Conservation (phyloP, 2,113 vertebrate genomes). For the Genyomyrus donnyi region DNA sequence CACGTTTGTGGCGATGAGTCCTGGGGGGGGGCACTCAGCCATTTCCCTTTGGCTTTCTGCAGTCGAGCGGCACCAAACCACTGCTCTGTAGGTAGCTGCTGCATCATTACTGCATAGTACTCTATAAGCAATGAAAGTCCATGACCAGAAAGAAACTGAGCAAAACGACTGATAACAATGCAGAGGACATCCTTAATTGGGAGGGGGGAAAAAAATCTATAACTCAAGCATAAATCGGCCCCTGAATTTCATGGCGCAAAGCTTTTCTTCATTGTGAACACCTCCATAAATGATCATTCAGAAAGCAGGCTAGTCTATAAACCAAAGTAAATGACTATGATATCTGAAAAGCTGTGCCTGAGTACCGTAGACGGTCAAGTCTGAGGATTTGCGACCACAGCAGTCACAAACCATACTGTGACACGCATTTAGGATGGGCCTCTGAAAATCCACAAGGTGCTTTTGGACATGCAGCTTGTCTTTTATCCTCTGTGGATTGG, state of each 20-base stretch:
- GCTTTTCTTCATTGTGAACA: background rate
- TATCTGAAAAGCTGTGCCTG: background rate
- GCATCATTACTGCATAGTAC: slow-evolving; percentile 9
- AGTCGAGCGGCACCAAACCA: slow-evolving; percentile 4
- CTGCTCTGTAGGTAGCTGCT: background rate
- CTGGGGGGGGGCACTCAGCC: background rate
- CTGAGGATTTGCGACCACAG: background rate
- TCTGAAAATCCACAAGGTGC: background rate
- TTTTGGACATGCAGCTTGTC: background rate
- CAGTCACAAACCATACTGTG: background rate
- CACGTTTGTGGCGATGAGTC: slow-evolving; percentile 9
- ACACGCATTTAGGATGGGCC: background rate
- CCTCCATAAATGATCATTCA: background rate
- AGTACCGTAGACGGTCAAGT: background rate
- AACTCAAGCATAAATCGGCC: background rate
- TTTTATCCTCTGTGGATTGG: background rate
- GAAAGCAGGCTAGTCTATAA: background rate
- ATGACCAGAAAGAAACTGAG: background rate
- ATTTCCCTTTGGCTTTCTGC: background rate
- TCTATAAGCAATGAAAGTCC: slow-evolving; percentile 10
- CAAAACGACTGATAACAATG: background rate
- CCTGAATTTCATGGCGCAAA: background rate
- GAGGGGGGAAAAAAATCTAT: background rate
- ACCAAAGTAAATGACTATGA: background rate
- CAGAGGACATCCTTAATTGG: background rate